These are phyloP conservation scores for Rotaria socialis DNA, from an alignment of 2,888 invertebrate species.

Conservation along the genomic window DNA sequence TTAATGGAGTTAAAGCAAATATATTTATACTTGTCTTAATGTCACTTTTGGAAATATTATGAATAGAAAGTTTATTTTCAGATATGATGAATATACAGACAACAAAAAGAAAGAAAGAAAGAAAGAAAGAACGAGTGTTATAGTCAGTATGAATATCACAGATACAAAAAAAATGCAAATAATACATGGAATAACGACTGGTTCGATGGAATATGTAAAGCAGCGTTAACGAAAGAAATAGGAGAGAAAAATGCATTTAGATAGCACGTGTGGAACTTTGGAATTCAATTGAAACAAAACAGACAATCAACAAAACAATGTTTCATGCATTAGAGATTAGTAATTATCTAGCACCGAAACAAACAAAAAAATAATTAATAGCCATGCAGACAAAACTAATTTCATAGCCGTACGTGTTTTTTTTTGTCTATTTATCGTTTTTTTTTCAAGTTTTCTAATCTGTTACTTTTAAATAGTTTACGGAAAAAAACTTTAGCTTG, in stretches of 20 bases:
- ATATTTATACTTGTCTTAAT: not conserved
- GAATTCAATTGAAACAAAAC: too few relatives aligned
- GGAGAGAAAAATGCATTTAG: not conserved
- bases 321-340: not conserved
- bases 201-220: not conserved
- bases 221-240: not conserved
- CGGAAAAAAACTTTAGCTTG: slow-evolving; percentile 19
- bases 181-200: not conserved
- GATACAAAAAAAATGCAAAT: not conserved
- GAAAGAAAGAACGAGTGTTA: not conserved
- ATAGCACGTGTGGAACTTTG: not conserved
- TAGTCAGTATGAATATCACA: not conserved
- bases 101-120: not conserved
- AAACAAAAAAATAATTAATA: not conserved
- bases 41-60: not conserved
- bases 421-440: not conserved
- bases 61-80: not conserved
- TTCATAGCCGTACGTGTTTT: too few relatives aligned
- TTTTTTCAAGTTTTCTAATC: not conserved
- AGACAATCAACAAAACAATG: not conserved
- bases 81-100: not conserved
- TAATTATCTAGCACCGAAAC: too few relatives aligned
- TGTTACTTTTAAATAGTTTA: not conserved
- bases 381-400: not conserved
- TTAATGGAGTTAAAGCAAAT: slow-evolving; percentile 7